A percentile compares a stretch with the other conserved stretches of the same genome.
These are phyloP conservation scores for Rhagonycha fulva DNA, from an alignment of 2,888 invertebrate genomes.

Conservation along the genomic window DNA sequence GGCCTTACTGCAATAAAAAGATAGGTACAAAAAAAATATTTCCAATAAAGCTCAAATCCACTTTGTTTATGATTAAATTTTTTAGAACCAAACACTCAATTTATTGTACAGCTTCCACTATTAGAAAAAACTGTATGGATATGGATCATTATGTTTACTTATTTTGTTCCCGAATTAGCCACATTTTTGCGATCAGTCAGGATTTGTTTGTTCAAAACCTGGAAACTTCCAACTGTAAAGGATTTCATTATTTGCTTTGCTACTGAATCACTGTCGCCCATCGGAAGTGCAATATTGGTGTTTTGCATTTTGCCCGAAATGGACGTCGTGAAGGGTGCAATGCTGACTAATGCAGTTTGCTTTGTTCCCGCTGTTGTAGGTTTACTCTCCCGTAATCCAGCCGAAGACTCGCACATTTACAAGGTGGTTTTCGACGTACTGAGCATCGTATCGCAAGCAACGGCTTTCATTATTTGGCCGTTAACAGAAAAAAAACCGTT, in stretches of 20 bases:
- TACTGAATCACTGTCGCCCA: constrained; percentile 78
- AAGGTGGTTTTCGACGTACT: constrained; percentile 59
- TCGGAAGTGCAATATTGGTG: constrained; percentile 77
- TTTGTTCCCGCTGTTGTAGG: constrained; percentile 75
- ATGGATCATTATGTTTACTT: constrained; percentile 78
- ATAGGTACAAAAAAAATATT: constrained; percentile 46
- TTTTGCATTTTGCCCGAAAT: constrained; percentile 78
- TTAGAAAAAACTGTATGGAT: constrained; percentile 76
- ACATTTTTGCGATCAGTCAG: constrained; percentile 72
- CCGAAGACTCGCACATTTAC: neutral
- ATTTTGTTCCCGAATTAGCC: constrained; percentile 76
- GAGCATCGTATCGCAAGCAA: constrained; percentile 67
- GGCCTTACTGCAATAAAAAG: constrained; percentile 64
- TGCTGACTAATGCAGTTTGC: constrained; percentile 84
- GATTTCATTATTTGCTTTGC: constrained; percentile 64
- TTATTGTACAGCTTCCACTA: constrained; percentile 63
- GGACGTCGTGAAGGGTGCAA: constrained; percentile 80
- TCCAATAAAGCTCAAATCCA: neutral
- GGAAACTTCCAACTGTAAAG: constrained; percentile 58
- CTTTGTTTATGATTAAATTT: neutral
- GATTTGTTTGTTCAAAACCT: constrained; percentile 75
- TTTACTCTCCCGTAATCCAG: constrained; percentile 65
- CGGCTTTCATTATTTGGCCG: constrained; percentile 73
- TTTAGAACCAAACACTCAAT: constrained; percentile 53
- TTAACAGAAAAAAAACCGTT: constrained; percentile 57